These are phyloP conservation scores for Watsonalla binaria DNA, from an alignment of 2,888 invertebrate genomes.

Conservation along the genomic window DNA sequence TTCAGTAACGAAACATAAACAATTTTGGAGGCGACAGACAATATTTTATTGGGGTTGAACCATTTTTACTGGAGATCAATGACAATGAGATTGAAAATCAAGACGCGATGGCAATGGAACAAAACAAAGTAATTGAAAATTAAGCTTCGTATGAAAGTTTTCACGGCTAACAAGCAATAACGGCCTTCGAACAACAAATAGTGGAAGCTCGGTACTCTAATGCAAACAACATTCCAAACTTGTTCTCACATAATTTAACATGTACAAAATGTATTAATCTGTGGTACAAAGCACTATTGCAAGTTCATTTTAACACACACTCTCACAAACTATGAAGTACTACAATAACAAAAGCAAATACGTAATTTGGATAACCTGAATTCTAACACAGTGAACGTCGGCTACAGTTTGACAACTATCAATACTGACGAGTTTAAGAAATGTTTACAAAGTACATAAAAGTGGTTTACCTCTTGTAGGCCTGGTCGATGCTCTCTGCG, in stretches of 20 bases:
- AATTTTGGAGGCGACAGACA: slow-evolving; percentile 10
- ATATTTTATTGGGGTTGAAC: slow-evolving; percentile 6
- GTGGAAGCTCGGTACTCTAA: slow-evolving; percentile 15
- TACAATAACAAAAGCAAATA: neutral
- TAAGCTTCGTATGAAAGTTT: neutral
- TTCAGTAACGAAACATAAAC: slow-evolving; percentile 23
- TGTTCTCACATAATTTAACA: slow-evolving; percentile 16
- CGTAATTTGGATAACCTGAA: neutral
- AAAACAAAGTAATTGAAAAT: neutral
- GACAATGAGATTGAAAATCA: neutral
- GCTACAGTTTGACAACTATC: too few relatives aligned
- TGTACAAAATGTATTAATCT: slow-evolving; percentile 10
- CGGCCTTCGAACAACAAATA: slow-evolving; percentile 10
- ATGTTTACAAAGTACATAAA: slow-evolving; percentile 1
- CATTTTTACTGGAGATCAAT: slow-evolving; percentile 2
- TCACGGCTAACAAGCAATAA: neutral
- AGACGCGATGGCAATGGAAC: too few relatives aligned
- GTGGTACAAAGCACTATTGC: slow-evolving; percentile 1
- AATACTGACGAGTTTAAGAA: too few relatives aligned
- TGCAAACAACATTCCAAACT: slow-evolving; percentile 29
- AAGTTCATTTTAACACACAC: neutral
- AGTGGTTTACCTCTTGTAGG: slow-evolving; percentile 77
- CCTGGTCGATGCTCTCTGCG: slow-evolving; percentile 81
- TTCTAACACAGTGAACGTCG: too few relatives aligned
- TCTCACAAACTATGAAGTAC: neutral